Conservation (phyloP, 2,797 vertebrate genomes). For the Gambelia wislizenii region DNA sequence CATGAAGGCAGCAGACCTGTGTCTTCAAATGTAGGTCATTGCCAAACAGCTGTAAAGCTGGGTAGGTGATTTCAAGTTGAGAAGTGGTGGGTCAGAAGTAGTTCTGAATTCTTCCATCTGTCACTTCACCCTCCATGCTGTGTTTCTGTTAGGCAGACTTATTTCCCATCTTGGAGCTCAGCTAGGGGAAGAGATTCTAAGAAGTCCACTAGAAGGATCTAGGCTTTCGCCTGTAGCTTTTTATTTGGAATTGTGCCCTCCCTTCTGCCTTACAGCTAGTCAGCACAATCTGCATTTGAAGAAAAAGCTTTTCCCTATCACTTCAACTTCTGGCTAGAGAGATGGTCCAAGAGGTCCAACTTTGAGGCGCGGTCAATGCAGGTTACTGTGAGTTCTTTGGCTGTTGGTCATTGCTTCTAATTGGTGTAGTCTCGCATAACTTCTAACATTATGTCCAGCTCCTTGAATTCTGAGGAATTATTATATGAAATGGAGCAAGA, state of each 20-base stretch:
- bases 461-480: constrained; percentile 19
- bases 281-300: not conserved
- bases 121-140: not conserved
- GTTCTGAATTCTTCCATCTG: not conserved
- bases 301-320: too few species aligned
- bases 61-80: not conserved
- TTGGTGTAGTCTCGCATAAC: constrained; percentile 35
- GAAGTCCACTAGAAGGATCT: not conserved
- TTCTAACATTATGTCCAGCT: not conserved
- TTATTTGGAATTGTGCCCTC: not conserved
- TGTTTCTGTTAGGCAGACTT: not conserved
- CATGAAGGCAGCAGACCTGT: not conserved
- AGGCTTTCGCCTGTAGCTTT: not conserved
- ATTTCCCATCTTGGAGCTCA: not conserved
- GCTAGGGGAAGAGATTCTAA: not conserved
- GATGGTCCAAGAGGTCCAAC: not conserved
- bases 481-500: constrained; percentile 42
- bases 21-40: not conserved
- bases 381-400: constrained; percentile 29
- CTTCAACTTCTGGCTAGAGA: too few species aligned
- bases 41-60: not conserved
- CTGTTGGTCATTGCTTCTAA: not conserved
- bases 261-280: not conserved
- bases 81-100: not conserved
- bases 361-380: not conserved